phyloP scores from a whole-genome alignment of 2,797 vertebrate genomes.

The Ciconia nigra region DNA sequence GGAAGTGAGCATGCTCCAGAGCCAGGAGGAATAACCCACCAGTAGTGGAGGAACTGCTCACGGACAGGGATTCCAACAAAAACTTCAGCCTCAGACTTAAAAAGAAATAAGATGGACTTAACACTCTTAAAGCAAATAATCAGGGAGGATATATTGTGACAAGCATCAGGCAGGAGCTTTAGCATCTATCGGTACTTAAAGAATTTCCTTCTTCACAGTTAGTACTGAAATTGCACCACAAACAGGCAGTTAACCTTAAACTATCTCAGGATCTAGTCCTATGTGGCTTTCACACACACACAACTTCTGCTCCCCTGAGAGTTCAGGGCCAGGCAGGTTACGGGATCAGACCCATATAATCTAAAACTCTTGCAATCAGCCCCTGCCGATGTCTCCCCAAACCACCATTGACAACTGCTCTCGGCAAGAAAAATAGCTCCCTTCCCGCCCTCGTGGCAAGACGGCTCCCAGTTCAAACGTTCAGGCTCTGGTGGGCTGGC shows the following conservation, averaged over 20 bases:
- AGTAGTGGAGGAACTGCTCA: not conserved
- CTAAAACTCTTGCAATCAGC: not conserved
- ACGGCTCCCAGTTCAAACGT: slow-evolving; percentile 9
- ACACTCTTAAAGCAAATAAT: not conserved
- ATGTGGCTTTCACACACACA: not conserved
- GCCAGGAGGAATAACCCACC: not conserved
- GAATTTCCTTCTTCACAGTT: not conserved
- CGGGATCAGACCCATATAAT: not conserved
- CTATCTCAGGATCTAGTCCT: not conserved
- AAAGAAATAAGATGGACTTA: not conserved
- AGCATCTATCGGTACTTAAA: not conserved
- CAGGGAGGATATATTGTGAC: not conserved
- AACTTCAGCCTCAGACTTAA: not conserved
- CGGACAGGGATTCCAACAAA: not conserved
- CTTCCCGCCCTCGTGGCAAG: not conserved
- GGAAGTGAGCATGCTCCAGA: not conserved
- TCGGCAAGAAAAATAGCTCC: not conserved
- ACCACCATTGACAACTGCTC: not conserved
- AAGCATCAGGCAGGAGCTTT: not conserved
- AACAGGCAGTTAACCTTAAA: not conserved
- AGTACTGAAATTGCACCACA: not conserved
- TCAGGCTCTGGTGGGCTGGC: slow-evolving; percentile 37
- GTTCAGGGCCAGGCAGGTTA: not conserved
- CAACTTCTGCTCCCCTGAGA: not conserved
- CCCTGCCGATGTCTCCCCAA: not conserved